phyloP scores from a whole-genome alignment of 2,888 invertebrate species.

The Exocentrus adspersus region DNA sequence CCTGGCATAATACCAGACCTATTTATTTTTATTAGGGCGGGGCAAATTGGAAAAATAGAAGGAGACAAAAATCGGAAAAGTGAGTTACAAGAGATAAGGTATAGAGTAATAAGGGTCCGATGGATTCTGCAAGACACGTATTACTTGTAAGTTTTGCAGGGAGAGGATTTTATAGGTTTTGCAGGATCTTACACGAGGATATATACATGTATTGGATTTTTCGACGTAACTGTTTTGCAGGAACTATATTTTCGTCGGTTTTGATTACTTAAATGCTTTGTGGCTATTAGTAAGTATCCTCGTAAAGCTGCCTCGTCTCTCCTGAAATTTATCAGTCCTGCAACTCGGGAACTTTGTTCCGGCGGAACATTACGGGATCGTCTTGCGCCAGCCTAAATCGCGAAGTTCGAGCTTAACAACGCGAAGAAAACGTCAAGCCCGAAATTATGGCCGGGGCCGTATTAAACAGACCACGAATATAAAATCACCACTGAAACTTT shows the following conservation, averaged over 20 bases:
- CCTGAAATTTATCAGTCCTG: not conserved
- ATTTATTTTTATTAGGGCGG: slow-evolving; percentile 31
- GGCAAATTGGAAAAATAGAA: slow-evolving; percentile 27
- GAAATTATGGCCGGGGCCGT: slow-evolving; percentile 52
- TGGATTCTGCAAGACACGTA: too few species aligned
- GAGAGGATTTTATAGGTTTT: too few species aligned
- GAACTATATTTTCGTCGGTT: too few species aligned
- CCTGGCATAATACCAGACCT: slow-evolving; percentile 31
- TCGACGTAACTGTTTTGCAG: too few species aligned
- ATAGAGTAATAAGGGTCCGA: slow-evolving; percentile 19
- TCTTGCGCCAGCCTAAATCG: slow-evolving; percentile 5
- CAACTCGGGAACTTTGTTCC: slow-evolving; percentile 3
- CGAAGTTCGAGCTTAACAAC: slow-evolving; percentile 45
- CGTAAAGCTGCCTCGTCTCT: not conserved
- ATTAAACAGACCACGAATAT: slow-evolving; percentile 57
- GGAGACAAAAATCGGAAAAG: slow-evolving; percentile 4
- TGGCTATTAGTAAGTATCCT: too few species aligned
- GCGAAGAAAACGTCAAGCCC: slow-evolving; percentile 49
- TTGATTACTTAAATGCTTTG: too few species aligned
- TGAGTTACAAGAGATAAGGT: slow-evolving; percentile 24
- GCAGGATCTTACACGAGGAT: too few species aligned
- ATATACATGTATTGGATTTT: too few species aligned
- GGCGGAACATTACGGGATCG: not conserved
- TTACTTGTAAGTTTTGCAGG: too few species aligned
- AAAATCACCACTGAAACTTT: slow-evolving; percentile 55